phyloP scores from a whole-genome alignment of 23 tunicate species.

The Trididemnum miniatum region DNA sequence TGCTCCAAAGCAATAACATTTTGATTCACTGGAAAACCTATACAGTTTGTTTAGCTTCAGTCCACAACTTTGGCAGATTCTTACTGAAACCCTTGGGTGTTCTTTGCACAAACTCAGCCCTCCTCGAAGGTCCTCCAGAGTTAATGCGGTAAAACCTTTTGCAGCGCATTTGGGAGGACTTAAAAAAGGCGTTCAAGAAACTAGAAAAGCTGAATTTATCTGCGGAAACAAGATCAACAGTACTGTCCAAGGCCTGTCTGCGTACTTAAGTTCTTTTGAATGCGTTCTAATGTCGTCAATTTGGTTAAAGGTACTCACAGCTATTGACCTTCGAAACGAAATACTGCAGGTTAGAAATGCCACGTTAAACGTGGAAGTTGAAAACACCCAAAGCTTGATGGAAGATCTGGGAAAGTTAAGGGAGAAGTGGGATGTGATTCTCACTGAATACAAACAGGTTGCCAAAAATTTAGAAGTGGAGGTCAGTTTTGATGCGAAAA shows the following conservation, averaged over 20 bases:
- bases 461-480: background rate
- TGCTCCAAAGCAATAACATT: background rate
- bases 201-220: background rate
- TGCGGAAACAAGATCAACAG: conserved; percentile 8
- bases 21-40: background rate
- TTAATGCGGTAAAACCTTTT: background rate
- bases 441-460: background rate
- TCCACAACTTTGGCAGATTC: background rate
- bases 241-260: background rate
- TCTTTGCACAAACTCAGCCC: background rate
- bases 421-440: background rate
- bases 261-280: background rate
- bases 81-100: background rate
- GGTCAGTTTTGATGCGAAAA: background rate
- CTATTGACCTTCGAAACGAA: background rate
- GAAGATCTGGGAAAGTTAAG: background rate
- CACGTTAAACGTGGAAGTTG: background rate
- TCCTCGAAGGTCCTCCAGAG: background rate
- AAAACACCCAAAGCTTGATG: background rate
- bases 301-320: background rate
- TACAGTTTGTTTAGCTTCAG: background rate
- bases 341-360: background rate
- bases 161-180: background rate
- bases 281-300: background rate
- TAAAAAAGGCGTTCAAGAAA: background rate